Evolutionary conservation across 2,888 invertebrate genomes (phyloP), one percentile per base, ranked within the genome.

Genomic region (Agonopterix heracliana): DNA sequence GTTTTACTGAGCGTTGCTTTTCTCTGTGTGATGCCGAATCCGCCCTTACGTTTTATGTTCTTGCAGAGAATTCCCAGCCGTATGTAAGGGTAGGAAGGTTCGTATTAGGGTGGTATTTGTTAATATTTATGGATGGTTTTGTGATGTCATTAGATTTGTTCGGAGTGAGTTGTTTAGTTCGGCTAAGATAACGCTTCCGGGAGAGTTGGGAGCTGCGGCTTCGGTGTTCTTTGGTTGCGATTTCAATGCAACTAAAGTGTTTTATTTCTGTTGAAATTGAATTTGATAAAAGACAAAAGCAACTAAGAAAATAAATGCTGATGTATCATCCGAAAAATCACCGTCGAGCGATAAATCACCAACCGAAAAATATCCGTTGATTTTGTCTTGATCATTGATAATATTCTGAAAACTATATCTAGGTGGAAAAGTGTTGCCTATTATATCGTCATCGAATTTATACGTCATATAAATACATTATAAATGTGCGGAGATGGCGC

Each of bases 101-200:
- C 41, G 60, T 48, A 56, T 65, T 70, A 41, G 41, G 14, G n/a
- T 55, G 51, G 35, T 9, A 9, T 13, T 38, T 12, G 12, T 26
- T 40, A 17, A 40, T 40, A 42, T 45, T 45, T 41, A 48, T 66
- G 36, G 64, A 53, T 54, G 51, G 53, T 63, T 61, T 52, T 50
- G 48, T 48, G 52, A 46, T 17, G 52, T 54, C 59, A 45, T 52
- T 45, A 51, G 53, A 64, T 61, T 71, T 63, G 69, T 66, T 71
- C 60, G 61, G 70, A 81, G 79, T 81, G 75, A 83, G 81, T 81
- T 83, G 81, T 83, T 81, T 81, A 80, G 81, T 77, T 80, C 70
- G 67, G 71, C 68, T 67, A 70, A 79, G 81, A 81, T 81, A 82
- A 81, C 74, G 74, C 78, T 78, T 80, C 79, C 78, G 76, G 71